Conservation (phyloP, 1,140 invertebrate species). For the Monochamus saltuarius region DNA sequence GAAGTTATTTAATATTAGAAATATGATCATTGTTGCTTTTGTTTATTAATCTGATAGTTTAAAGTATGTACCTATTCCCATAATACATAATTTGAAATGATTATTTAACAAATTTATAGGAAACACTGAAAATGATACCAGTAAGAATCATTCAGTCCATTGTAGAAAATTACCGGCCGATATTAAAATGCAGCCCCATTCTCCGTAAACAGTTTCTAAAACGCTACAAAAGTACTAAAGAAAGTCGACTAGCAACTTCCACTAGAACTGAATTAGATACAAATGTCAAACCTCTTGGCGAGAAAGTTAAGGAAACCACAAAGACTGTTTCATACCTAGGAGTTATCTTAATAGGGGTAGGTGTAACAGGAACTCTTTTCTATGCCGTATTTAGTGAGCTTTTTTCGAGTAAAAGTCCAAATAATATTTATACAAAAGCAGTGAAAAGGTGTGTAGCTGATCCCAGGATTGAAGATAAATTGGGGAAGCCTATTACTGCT, state of each 20-base stretch:
- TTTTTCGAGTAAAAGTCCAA: conserved; percentile 82
- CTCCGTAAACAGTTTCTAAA: not conserved
- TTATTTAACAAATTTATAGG: too few species aligned
- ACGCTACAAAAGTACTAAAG: conserved; percentile 16
- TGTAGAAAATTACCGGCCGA: not conserved
- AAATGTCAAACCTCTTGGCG: conserved; percentile 64
- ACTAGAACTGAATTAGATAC: conserved; percentile 47
- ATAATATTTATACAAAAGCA: conserved; percentile 79
- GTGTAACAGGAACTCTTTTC: conserved; percentile 75
- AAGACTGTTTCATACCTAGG: conserved; percentile 80
- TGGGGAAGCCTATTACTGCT: conserved; percentile 85
- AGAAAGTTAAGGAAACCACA: conserved; percentile 83
- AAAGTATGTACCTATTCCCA: too few species aligned
- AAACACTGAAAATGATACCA: conserved; percentile 5
- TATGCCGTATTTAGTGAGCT: conserved; percentile 82
- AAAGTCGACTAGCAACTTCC: conserved; percentile 16
- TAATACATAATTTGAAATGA: too few species aligned
- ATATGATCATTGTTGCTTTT: too few species aligned
- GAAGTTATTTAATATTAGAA: too few species aligned
- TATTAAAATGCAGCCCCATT: conserved; percentile 1
- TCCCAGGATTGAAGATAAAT: conserved; percentile 67
- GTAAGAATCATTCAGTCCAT: conserved; percentile 8
- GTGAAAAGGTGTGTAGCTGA: conserved; percentile 70
- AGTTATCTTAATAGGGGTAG: conserved; percentile 76
- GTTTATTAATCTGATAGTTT: too few species aligned